A percentile compares a stretch with the other conserved stretches of the same genome.
phyloP scores from a whole-genome alignment of 1,140 invertebrate genomes.

The Philotrypesis tridentata region DNA sequence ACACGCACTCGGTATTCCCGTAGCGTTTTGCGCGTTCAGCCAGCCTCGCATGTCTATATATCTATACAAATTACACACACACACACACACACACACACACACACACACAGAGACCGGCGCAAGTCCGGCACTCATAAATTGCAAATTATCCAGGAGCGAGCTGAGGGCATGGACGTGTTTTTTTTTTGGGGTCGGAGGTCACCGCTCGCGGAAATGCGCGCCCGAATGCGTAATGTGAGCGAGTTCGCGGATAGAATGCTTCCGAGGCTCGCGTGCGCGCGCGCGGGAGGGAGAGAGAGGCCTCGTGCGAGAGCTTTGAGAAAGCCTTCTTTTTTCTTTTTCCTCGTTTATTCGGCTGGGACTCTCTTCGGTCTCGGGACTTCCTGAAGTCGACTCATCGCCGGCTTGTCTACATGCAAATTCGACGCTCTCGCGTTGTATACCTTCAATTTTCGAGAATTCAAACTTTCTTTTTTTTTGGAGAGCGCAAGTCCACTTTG shows the following conservation, averaged over 20 bases:
- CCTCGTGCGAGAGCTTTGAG: too few species aligned
- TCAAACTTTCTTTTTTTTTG: neutral
- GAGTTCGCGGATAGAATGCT: too few species aligned
- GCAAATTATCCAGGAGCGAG: neutral
- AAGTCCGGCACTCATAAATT: conserved; percentile 1
- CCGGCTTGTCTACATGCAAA: neutral
- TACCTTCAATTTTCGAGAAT: neutral
- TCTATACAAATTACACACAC: too few species aligned
- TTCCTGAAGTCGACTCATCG: neutral
- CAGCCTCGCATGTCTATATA: too few species aligned
- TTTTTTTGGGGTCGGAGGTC: neutral
- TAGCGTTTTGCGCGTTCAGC: neutral
- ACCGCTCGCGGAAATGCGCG: neutral
- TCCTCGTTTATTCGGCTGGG: too few species aligned
- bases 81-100: too few species aligned
- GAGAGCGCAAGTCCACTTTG: too few species aligned
- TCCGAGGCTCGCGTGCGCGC: too few species aligned
- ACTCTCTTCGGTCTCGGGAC: too few species aligned
- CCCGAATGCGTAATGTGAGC: neutral
- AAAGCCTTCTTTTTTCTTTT: too few species aligned
- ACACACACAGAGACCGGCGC: too few species aligned
- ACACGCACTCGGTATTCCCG: neutral
- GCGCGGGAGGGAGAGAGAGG: too few species aligned
- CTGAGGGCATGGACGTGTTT: neutral
- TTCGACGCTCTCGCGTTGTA: neutral